These are phyloP conservation scores for Mythimna impura DNA, from an alignment of 2,888 invertebrate species.

Conservation along the genomic window DNA sequence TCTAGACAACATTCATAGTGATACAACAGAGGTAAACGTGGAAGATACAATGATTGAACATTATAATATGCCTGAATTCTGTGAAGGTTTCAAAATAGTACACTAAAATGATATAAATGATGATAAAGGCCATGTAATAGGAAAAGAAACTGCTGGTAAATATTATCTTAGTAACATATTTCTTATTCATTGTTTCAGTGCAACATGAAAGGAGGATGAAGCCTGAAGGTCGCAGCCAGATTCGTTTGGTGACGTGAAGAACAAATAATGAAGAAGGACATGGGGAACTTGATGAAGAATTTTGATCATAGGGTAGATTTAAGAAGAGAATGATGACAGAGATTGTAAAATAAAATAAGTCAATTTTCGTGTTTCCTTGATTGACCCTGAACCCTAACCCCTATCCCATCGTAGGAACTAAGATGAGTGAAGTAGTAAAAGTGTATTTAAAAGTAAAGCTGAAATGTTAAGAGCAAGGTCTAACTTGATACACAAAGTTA, in stretches of 20 bases:
- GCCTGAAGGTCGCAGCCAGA: not conserved
- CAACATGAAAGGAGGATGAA: slow-evolving; percentile 59
- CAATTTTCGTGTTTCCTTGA: slow-evolving; percentile 80
- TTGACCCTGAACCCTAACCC: slow-evolving; percentile 58
- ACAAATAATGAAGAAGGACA: slow-evolving; percentile 4
- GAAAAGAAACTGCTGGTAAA: not conserved
- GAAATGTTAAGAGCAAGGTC: not conserved
- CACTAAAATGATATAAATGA: not conserved
- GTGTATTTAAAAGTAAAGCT: not conserved
- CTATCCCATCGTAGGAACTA: not conserved
- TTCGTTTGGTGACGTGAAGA: slow-evolving; percentile 36
- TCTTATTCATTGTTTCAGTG: slow-evolving; percentile 52
- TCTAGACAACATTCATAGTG: slow-evolving; percentile 31
- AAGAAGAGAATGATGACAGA: slow-evolving; percentile 30
- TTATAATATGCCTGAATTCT: not conserved
- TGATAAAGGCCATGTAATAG: not conserved
- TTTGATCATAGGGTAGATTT: not conserved
- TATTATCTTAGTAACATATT: not conserved
- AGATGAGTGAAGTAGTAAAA: not conserved
- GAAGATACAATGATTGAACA: slow-evolving; percentile 4
- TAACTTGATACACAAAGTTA: slow-evolving; percentile 16
- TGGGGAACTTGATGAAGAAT: not conserved
- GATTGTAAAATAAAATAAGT: slow-evolving; percentile 80
- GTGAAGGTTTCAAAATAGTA: not conserved
- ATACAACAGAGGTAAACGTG: not conserved